Evolutionary conservation across 2,888 invertebrate species (phyloP).

Genomic region (Andrena fulva): DNA sequence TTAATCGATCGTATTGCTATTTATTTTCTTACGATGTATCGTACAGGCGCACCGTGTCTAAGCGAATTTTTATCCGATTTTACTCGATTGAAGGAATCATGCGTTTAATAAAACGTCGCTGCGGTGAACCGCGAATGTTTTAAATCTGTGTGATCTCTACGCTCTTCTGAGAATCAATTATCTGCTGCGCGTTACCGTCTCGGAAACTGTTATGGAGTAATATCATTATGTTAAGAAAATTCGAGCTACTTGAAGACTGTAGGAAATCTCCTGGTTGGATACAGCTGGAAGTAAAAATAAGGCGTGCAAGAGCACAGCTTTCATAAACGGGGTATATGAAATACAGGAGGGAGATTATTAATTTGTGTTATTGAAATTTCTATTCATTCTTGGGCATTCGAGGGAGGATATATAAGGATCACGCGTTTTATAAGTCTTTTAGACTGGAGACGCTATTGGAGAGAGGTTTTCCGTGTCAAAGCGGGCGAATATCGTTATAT

Average conservation of each 20-base stretch:
- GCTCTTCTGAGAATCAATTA: not conserved
- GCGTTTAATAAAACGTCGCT: constrained; percentile 20
- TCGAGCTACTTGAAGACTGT: constrained; percentile 1
- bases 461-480: constrained; percentile 13
- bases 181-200: not conserved
- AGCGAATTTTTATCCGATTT: constrained; percentile 2
- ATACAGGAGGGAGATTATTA: not conserved
- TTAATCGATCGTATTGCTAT: constrained; percentile 14
- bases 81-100: not conserved
- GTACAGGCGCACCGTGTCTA: not conserved
- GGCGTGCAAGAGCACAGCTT: not conserved
- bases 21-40: constrained; percentile 30
- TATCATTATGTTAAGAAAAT: constrained; percentile 26
- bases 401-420: not conserved
- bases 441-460: not conserved
- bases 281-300: not conserved
- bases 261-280: not conserved
- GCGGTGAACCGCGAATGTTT: not conserved
- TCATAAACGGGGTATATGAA: not conserved
- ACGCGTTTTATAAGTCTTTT: not conserved
- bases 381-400: not conserved
- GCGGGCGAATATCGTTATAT: not conserved
- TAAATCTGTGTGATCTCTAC: not conserved
- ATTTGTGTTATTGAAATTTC: not conserved
- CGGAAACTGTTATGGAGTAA: not conserved